These are phyloP conservation scores for Pseudocheirus occidentalis DNA, from an alignment of 2,797 vertebrate species.

Conservation along the genomic window DNA sequence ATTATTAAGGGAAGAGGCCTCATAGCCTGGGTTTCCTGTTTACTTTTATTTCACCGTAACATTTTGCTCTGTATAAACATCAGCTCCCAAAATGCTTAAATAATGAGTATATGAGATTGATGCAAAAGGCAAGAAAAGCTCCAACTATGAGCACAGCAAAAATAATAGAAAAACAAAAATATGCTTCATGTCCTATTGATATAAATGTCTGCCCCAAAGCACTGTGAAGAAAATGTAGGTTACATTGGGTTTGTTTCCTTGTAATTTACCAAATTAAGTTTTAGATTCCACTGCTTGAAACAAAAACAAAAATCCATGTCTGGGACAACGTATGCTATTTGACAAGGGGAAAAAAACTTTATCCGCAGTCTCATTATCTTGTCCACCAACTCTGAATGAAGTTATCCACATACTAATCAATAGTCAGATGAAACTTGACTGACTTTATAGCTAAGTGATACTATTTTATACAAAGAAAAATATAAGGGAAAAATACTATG, in stretches of 20 bases:
- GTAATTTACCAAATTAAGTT: constrained; percentile 41
- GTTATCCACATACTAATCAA: constrained; percentile 20
- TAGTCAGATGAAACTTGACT: neutral
- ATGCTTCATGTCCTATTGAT: constrained; percentile 27
- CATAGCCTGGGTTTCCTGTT: neutral
- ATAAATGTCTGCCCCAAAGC: constrained; percentile 62
- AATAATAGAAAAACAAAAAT: constrained; percentile 38
- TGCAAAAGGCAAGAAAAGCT: constrained; percentile 11
- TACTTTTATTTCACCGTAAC: neutral
- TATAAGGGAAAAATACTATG: constrained; percentile 9
- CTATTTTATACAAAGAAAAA: neutral
- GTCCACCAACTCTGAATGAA: constrained; percentile 21
- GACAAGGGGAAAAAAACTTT: neutral
- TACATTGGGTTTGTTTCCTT: constrained; percentile 26
- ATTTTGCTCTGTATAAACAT: constrained; percentile 36
- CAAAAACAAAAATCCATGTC: constrained; percentile 40
- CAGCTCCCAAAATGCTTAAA: neutral
- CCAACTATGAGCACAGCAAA: constrained; percentile 17
- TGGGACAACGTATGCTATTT: constrained; percentile 1
- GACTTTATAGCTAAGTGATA: neutral
- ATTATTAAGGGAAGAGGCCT: neutral
- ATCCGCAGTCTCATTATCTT: neutral
- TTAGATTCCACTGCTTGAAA: constrained; percentile 14
- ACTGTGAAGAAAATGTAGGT: constrained; percentile 23
- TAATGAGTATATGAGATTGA: constrained; percentile 5